Conservation (phyloP, 2,888 invertebrate genomes). For the Barypeithes pellucidus region DNA sequence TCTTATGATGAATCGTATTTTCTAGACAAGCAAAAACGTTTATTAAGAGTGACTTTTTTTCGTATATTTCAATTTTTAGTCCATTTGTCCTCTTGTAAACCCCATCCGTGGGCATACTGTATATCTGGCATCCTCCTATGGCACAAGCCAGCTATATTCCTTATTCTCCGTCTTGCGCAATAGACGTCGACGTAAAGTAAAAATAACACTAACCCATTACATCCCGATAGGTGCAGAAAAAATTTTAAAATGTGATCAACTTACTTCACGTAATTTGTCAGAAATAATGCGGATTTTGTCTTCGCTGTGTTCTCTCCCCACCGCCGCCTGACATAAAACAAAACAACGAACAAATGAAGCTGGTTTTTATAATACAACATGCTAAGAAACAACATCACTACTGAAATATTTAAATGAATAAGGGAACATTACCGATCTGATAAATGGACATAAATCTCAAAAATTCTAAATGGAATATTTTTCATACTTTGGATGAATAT, state of each 20-base stretch:
- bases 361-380: constrained; percentile 35
- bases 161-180: neutral
- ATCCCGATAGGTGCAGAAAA: constrained; percentile 19
- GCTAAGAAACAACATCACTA: constrained; percentile 31
- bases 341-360: constrained; percentile 56
- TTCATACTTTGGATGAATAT: too few species aligned
- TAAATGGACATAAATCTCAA: neutral
- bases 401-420: constrained; percentile 1
- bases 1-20: too few species aligned
- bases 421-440: neutral
- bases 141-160: neutral
- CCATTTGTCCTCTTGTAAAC: too few species aligned
- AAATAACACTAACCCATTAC: neutral
- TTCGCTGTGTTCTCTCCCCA: constrained; percentile 81
- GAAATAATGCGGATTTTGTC: constrained; percentile 83
- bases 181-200: neutral
- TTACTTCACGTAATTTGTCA: constrained; percentile 83
- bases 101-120: too few species aligned
- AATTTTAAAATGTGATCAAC: constrained; percentile 65
- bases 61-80: too few species aligned
- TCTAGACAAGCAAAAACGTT: too few species aligned
- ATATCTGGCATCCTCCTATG: neutral
- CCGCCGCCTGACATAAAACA: constrained; percentile 76
- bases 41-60: too few species aligned
- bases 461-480: too few species aligned